phyloP scores from a whole-genome alignment of 35 echinoderm and acorn worm species.

The Apostichopus japonicus region DNA sequence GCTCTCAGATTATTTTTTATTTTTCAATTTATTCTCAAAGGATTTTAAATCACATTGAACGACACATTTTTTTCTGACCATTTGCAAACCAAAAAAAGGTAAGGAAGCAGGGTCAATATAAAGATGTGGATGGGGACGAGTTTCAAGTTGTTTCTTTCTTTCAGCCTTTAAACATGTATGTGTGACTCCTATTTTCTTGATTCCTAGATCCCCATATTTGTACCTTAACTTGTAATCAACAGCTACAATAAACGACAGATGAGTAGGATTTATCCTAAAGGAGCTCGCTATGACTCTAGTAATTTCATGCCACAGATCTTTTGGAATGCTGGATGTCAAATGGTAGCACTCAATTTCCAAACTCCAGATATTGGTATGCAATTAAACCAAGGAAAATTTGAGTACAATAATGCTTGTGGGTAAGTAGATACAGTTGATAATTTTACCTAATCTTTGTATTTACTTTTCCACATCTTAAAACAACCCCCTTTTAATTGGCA shows the following conservation, averaged over 20 bases:
- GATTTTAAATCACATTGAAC: too few species aligned
- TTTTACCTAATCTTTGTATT: background rate
- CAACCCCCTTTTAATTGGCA: too few species aligned
- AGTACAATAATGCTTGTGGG: constrained; percentile 96
- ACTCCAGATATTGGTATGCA: constrained; percentile 98
- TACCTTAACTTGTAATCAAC: constrained; percentile 60
- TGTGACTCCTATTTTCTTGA: background rate
- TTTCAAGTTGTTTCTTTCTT: too few species aligned
- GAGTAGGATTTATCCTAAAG: constrained; percentile 97
- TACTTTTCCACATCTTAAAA: background rate
- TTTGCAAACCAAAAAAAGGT: too few species aligned
- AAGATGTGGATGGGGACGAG: too few species aligned
- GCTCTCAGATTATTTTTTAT: too few species aligned
- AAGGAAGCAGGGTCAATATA: too few species aligned
- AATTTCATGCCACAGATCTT: constrained; percentile 99
- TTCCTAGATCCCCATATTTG: background rate
- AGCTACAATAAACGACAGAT: constrained; percentile 99
- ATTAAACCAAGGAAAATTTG: constrained; percentile 98
- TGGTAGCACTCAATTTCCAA: constrained; percentile 98
- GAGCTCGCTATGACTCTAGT: constrained; percentile 94
- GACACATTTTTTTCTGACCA: too few species aligned
- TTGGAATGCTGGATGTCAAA: constrained; percentile 99
- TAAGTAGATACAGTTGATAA: constrained; percentile 43
- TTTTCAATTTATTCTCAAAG: too few species aligned
- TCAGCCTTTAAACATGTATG: too few species aligned